phyloP scores from a whole-genome alignment of 2,888 invertebrate genomes.

The Alitta virens region DNA sequence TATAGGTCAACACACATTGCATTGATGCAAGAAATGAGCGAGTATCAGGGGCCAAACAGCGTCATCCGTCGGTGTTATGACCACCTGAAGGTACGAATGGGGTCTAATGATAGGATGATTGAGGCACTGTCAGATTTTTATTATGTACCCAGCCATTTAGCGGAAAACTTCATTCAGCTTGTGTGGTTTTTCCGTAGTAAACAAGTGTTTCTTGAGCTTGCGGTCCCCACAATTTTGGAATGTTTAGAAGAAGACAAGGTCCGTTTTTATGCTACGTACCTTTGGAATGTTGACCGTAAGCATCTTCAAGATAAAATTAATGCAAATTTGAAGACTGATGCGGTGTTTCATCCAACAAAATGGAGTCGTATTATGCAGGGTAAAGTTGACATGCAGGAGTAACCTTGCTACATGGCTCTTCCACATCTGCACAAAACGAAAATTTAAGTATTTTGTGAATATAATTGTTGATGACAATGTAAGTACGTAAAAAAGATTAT shows the following conservation, averaged over 20 bases:
- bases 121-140: conserved; percentile 18
- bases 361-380: conserved; percentile 21
- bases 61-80: too few relatives aligned
- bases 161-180: conserved; percentile 21
- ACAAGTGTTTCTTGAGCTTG: conserved; percentile 30
- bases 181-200: conserved; percentile 21
- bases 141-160: conserved; percentile 25
- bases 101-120: too few relatives aligned
- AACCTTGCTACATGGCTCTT: background rate
- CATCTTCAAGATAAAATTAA: too few relatives aligned
- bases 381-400: background rate
- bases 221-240: conserved; percentile 24
- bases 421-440: conserved; percentile 4
- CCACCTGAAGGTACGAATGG: too few relatives aligned
- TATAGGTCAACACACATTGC: too few relatives aligned
- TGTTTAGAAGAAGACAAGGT: conserved; percentile 19
- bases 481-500: too few relatives aligned
- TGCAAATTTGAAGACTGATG: too few relatives aligned
- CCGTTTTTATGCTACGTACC: background rate
- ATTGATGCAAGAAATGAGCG: too few relatives aligned
- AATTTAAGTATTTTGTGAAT: too few relatives aligned
- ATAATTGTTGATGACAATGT: too few relatives aligned
- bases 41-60: too few relatives aligned
- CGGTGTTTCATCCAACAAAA: conserved; percentile 28
- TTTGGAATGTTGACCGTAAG: too few relatives aligned